Evolutionary conservation across 1,140 invertebrate genomes (phyloP), one percentile per base, ranked within the genome.

Genomic region (Ceratoteleas bidentatus): DNA sequence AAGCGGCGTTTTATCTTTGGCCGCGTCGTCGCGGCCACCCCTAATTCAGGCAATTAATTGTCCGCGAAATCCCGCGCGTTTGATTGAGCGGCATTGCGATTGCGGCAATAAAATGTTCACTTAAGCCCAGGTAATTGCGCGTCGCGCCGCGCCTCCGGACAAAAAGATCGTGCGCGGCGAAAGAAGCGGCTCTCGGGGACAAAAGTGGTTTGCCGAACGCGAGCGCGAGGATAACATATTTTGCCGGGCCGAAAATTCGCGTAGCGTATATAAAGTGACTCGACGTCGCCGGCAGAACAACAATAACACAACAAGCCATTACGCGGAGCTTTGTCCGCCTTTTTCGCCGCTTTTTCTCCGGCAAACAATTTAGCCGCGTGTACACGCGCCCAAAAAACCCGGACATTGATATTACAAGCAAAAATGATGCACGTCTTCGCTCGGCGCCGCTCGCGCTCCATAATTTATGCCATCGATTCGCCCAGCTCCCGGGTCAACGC

Each of bases 161-260:
- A n/a, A n/a, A n/a, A n/a, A n/a, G n/a, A n/a, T n/a, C n/a, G n/a
- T n/a, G n/a, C n/a, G n/a, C n/a, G n/a, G n/a, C n/a, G n/a, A n/a
- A n/a, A n/a, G n/a, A n/a, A n/a, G n/a, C n/a, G n/a, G n/a, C n/a
- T n/a, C n/a, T n/a, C n/a, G n/a, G n/a, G n/a, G n/a, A n/a, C n/a
- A n/a, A n/a, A n/a, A n/a, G n/a, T n/a, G n/a, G n/a, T n/a, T n/a
- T n/a, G n/a, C n/a, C n/a, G n/a, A n/a, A n/a, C n/a, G n/a, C n/a
- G n/a, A n/a, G n/a, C n/a, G n/a, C n/a, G n/a, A n/a, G n/a, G 79
- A 76, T 76, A 81, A 81, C 72, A 77, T 77, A 77, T 81, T 81
- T 81, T 38, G 66, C 64, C 32, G 43, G 47, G 38, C 60, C 62
- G 47, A 79, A 79, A 73, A 69, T 49, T 45, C 40, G 53, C 53